Evolutionary conservation across 2,113 vertebrate species (phyloP).

Genomic region (Eptesicus fuscus): DNA sequence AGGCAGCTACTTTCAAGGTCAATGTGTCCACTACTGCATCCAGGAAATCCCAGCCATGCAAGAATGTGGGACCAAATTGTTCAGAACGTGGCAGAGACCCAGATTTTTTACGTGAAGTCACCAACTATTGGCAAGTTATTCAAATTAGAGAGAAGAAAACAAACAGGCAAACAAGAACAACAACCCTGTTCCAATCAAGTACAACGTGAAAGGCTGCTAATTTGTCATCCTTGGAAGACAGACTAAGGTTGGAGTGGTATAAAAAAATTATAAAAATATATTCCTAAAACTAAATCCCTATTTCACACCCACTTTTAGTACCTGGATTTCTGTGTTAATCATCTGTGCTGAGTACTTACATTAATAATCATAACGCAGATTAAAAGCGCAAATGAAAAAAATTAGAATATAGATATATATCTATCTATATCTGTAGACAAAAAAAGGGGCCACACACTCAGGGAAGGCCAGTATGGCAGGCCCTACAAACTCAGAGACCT

Average conservation of each 20-base stretch:
- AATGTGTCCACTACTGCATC: background rate
- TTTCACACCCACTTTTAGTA: background rate
- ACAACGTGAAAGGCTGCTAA: background rate
- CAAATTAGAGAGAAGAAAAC: background rate
- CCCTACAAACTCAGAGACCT: background rate
- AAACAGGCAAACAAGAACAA: background rate
- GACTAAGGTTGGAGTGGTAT: background rate
- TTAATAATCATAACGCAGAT: background rate
- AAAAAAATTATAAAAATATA: background rate
- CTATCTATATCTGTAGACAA: background rate
- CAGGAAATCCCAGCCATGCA: background rate
- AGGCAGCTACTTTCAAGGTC: background rate
- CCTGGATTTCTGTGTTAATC: background rate
- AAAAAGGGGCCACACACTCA: background rate
- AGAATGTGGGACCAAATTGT: background rate
- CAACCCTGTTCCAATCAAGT: background rate
- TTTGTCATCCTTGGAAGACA: background rate
- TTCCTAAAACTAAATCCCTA: background rate
- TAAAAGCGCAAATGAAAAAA: background rate
- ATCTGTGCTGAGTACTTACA: background rate
- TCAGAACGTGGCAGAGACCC: background rate
- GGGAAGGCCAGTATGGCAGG: background rate
- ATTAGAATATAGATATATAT: background rate
- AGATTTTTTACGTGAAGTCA: background rate
- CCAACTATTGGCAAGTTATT: background rate